Base-by-base conservation (phyloP, 2,888 invertebrate genomes). In the Zonitis immaculata region DNA sequence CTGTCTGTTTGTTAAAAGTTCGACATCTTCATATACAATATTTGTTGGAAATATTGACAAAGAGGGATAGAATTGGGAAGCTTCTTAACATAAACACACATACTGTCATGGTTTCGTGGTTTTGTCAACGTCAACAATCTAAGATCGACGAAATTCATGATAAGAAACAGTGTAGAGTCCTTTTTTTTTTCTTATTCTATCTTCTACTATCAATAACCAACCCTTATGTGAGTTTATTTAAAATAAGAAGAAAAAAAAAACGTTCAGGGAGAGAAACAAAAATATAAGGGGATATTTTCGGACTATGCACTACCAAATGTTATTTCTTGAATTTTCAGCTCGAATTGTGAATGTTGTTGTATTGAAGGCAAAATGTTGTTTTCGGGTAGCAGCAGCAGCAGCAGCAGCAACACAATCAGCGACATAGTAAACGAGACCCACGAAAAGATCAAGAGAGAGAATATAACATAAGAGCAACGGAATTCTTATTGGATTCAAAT, bases 371-470 rank as follows among this genome's bases (percentile, higher is more conserved):
- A 16, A 53, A 56, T 47, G 54, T 54, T 56, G 49, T 60, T 56
- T 28, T 48, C 47, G 54, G 49, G 52, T 54, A 52, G 47, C 50
- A 58, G 46, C 52, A 54, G 56, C 54, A 43, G 48, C 18, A 50
- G 59, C 49, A 58, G 54, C 57, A 56, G 49, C 57, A 55, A 57
- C 57, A 59, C 59, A 59, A 57, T 56, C 58, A 60, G 51, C 57
- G 61, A 63, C 63, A n/a, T n/a, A n/a, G 65, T 66, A 66, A 68
- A 66, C 68, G 68, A 66, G 66, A 63, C 63, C 66, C 62, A 65
- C 61, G 59, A 64, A 66, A 64, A 66, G 68, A 68, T 67, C 67
- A 67, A 67, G n/a, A n/a, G n/a, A n/a, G n/a, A n/a, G n/a, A n/a
- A n/a, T n/a, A n/a, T n/a, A n/a, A n/a, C n/a, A n/a, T n/a, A n/a